Conservation (phyloP, 2,888 invertebrate species). For the Troides aeacus region DNA sequence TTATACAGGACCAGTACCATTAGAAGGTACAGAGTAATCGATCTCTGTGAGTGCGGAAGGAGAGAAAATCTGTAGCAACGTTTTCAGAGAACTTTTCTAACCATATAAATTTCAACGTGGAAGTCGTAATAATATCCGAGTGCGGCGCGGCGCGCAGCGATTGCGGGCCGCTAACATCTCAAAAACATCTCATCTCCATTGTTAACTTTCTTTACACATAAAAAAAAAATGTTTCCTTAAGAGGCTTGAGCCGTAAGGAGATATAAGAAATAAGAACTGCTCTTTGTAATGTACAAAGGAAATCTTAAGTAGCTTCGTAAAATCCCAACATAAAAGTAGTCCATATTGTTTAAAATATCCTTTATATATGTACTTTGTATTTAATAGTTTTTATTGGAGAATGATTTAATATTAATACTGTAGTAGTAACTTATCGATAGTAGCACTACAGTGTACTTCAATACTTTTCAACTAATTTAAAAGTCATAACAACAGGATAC, state of each 20-base stretch:
- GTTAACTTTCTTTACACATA: conserved; percentile 8
- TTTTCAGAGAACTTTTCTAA: conserved; percentile 1
- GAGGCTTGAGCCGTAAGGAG: conserved; percentile 7
- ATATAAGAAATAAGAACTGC: conserved; percentile 3
- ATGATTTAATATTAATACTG: too few relatives aligned
- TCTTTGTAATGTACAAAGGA: conserved; percentile 5
- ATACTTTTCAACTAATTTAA: too few relatives aligned
- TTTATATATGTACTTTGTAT: too few relatives aligned
- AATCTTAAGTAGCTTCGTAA: not conserved
- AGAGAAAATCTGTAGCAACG: not conserved
- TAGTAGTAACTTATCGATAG: too few relatives aligned
- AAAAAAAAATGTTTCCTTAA: conserved; percentile 19
- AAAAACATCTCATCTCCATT: conserved; percentile 15
- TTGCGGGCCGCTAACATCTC: conserved; percentile 3
- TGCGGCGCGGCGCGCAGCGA: not conserved
- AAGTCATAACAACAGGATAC: too few relatives aligned
- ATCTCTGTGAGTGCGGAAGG: not conserved
- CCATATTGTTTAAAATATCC: too few relatives aligned
- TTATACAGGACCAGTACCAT: too few relatives aligned
- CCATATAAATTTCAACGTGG: not conserved
- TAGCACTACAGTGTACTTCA: too few relatives aligned
- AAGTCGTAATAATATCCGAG: conserved; percentile 1
- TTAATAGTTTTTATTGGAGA: too few relatives aligned
- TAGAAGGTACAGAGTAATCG: too few relatives aligned
- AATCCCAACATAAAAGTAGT: not conserved